Percentiles rank a stretch among this genome's conserved stretches.
These are phyloP conservation scores for Champsocephalus gunnari DNA, from an alignment of 2,797 vertebrate genomes.

Conservation along the genomic window DNA sequence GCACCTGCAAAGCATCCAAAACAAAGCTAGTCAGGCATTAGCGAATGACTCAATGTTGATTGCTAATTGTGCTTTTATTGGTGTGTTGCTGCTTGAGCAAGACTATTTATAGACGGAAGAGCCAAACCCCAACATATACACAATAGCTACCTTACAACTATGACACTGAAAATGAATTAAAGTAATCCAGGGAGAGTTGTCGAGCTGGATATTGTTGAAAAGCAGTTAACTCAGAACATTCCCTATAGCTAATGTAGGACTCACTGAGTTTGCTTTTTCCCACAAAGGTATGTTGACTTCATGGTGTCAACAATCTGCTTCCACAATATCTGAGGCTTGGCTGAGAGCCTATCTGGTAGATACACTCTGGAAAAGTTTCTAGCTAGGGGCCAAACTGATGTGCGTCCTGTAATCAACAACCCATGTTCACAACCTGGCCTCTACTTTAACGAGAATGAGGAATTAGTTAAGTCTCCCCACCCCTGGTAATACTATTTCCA, in stretches of 20 bases:
- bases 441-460: conserved; percentile 34
- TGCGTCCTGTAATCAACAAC: conserved; percentile 44
- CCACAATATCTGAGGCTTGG: conserved; percentile 18
- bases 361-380: conserved; percentile 22
- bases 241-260: not conserved
- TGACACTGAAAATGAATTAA: not conserved
- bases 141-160: not conserved
- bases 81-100: conserved; percentile 6
- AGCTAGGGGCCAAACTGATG: conserved; percentile 35
- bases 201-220: not conserved
- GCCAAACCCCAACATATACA: not conserved
- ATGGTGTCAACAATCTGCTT: conserved; percentile 16
- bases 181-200: not conserved
- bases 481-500: conserved; percentile 25
- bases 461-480: conserved; percentile 40
- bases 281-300: conserved; percentile 12
- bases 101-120: not conserved
- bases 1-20: conserved; percentile 84
- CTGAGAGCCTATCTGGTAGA: not conserved
- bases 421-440: conserved; percentile 25
- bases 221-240: not conserved
- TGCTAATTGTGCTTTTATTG: not conserved
- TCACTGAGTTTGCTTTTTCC: not conserved
- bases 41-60: not conserved
- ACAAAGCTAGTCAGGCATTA: conserved; percentile 11